Conservation (phyloP, 2,113 vertebrate genomes). For the Anhinga anhinga region DNA sequence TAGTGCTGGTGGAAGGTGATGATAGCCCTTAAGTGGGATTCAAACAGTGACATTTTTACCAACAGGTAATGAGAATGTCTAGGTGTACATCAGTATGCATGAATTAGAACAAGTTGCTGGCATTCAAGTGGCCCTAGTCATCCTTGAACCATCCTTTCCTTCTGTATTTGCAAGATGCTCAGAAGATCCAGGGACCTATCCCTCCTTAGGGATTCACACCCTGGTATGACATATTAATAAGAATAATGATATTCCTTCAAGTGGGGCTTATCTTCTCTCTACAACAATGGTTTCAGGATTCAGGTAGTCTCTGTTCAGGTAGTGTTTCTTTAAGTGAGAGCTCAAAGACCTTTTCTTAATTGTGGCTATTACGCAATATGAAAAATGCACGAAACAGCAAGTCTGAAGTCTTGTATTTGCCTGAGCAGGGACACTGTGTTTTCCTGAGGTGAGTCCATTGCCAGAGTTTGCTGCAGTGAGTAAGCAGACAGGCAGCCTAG, state of each 20-base stretch:
- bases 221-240: not conserved
- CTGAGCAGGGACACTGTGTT: not conserved
- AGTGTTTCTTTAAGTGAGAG: not conserved
- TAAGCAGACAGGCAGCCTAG: not conserved
- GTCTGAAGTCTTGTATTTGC: not conserved
- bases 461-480: not conserved
- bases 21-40: not conserved
- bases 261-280: not conserved
- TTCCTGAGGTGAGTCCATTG: not conserved
- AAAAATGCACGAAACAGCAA: not conserved
- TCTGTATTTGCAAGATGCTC: not conserved
- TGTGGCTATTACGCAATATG: fast-evolving
- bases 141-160: not conserved
- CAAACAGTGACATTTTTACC: not conserved
- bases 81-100: not conserved
- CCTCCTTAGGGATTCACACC: not conserved
- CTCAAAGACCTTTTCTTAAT: not conserved
- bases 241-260: not conserved
- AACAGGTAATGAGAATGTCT: fast-evolving
- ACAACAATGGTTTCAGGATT: not conserved
- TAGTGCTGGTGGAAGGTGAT: not conserved
- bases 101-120: not conserved
- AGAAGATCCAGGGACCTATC: not conserved
- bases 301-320: not conserved
- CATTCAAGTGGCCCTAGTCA: not conserved